phyloP scores from a whole-genome alignment of 2,888 invertebrate species.

The Carpatolechia fugitivella region DNA sequence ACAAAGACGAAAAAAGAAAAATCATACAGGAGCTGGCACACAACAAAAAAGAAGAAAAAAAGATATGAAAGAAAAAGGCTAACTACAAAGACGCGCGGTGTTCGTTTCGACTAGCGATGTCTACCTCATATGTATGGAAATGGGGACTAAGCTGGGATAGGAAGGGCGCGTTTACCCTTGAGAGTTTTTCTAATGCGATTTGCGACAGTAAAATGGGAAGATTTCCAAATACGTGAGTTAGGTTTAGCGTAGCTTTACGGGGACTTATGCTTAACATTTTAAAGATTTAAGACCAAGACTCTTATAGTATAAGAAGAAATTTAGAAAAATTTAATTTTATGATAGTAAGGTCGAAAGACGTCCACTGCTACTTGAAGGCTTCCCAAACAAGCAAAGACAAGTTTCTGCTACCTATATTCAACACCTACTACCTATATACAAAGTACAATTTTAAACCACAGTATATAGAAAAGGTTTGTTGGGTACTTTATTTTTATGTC shows the following conservation, averaged over 20 bases:
- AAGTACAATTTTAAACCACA: too few species aligned
- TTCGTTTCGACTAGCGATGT: constrained; percentile 36
- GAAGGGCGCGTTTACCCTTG: constrained; percentile 15
- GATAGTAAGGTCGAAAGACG: too few species aligned
- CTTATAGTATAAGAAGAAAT: too few species aligned
- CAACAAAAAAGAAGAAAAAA: constrained; percentile 8
- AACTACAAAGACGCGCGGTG: constrained; percentile 35
- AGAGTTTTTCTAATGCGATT: constrained; percentile 6
- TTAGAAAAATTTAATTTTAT: too few species aligned
- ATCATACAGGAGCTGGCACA: not conserved
- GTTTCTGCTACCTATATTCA: too few species aligned
- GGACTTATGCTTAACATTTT: too few species aligned
- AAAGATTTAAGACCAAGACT: too few species aligned
- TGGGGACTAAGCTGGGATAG: constrained; percentile 32
- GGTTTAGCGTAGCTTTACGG: not conserved
- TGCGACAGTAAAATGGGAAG: not conserved
- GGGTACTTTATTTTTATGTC: too few species aligned
- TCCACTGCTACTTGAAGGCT: too few species aligned
- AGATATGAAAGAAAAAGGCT: constrained; percentile 27
- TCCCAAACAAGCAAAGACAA: too few species aligned
- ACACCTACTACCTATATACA: too few species aligned
- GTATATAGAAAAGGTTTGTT: too few species aligned
- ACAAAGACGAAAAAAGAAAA: constrained; percentile 16
- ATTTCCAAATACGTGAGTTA: not conserved
- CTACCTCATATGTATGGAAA: constrained; percentile 74